Evolutionary conservation across 2,888 invertebrate species (phyloP), one percentile per base, ranked within the genome.

Genomic region (Apodemia hepburni): DNA sequence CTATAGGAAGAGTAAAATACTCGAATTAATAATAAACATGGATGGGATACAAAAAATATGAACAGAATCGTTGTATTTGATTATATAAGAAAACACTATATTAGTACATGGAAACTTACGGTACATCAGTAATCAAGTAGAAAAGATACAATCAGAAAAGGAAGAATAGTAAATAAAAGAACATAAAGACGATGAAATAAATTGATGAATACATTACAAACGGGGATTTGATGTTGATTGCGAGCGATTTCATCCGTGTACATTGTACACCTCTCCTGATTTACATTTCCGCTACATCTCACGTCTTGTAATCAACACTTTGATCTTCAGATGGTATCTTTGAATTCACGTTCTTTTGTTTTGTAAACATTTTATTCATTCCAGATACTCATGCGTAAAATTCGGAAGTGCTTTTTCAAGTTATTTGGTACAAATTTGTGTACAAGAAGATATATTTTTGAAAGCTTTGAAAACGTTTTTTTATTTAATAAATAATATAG

Each of bases 221-320:
- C 38, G 15, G 42, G 15, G 15, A 42, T 8, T 33, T 33, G 29
- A 8, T 9, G 42, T 42, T 42, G 42, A 42, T 42, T 42, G 15
- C 42, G 3, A 38, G 38, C 12, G 15, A 15, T 42, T 15, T 42
- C 15, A 42, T 4, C 15, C 42, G 38, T 42, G 12, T 42, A 42
- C 38, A 42, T 15, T 15, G 42, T 42, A 42, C 42, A 42, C 15
- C 4, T 42, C 42, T 42, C 38, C 1, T 3, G 42, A 42, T 42
- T 42, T 42, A 42, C 42, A 42, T 42, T 42, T 42, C 42, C 42
- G 42, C 42, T 42, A 42, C 42, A 42, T 42, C 42, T 42, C 42
- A 42, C 42, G 42, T 42, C 42, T 42, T 42, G 42, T 42, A 42
- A 42, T 42, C 42, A 42, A 42, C 42, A 42, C 42, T 42, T 42